A percentile compares a stretch with the other conserved stretches of the same genome.
These are phyloP conservation scores for Prolemur simus DNA, from an alignment of 2,113 vertebrate species.

Conservation along the genomic window DNA sequence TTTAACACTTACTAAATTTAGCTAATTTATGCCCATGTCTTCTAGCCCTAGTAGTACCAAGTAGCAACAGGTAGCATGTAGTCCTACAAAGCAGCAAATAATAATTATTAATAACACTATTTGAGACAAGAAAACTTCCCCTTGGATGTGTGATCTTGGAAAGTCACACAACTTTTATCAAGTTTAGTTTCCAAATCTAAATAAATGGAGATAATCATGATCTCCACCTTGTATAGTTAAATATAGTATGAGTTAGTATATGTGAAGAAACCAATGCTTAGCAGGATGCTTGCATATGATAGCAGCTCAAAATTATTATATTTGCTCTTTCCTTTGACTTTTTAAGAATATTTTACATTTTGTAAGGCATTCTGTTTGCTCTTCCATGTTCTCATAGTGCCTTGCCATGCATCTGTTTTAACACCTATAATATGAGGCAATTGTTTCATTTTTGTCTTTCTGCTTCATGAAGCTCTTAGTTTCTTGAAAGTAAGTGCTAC, in stretches of 20 bases:
- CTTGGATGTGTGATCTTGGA: background rate
- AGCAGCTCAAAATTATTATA: background rate
- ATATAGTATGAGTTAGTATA: background rate
- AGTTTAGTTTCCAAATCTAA: slow-evolving; percentile 14
- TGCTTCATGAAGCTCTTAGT: background rate
- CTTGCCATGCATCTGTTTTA: background rate
- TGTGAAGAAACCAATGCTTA: background rate
- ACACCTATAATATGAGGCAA: background rate
- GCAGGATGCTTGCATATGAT: background rate
- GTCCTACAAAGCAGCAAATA: background rate
- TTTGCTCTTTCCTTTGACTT: background rate
- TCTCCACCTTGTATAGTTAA: background rate
- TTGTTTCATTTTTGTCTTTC: slow-evolving; percentile 3
- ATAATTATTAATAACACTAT: background rate
- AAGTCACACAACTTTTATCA: background rate
- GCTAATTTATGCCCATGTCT: background rate
- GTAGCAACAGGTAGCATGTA: background rate
- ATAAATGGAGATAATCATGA: background rate
- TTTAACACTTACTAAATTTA: background rate
- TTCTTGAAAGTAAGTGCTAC: background rate
- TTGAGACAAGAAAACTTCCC: background rate
- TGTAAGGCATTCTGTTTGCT: background rate
- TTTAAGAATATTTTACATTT: background rate
- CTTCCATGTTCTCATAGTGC: background rate
- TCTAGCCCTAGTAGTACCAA: background rate